Conservation (phyloP, 2,888 invertebrate species). For the Phortica magna region DNA sequence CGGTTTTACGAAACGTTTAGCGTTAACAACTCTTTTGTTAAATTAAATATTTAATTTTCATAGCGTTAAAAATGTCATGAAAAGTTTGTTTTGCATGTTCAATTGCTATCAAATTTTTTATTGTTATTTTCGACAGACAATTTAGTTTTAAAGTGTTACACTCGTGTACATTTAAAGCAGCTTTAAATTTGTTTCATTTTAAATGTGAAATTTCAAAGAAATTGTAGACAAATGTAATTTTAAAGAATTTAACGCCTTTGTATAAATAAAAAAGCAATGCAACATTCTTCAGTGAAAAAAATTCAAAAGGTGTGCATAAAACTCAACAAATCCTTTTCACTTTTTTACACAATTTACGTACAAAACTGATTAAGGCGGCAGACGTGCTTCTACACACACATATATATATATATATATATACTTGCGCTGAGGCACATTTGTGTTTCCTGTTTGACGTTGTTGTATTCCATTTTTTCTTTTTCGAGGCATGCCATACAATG, state of each 20-base stretch:
- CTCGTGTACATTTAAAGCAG: too few relatives aligned
- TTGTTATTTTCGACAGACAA: too few relatives aligned
- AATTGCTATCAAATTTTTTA: too few relatives aligned
- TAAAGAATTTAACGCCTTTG: too few relatives aligned
- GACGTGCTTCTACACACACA: neutral
- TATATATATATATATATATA: neutral
- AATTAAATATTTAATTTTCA: neutral
- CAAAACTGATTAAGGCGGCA: slow-evolving; percentile 9
- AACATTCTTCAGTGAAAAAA: neutral
- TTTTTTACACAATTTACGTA: slow-evolving; percentile 12
- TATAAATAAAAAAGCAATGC: too few relatives aligned
- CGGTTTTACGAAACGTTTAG: slow-evolving; percentile 11
- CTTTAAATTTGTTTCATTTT: too few relatives aligned
- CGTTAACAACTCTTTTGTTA: neutral
- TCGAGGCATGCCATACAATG: neutral
- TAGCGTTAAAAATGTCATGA: neutral
- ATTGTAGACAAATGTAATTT: too few relatives aligned
- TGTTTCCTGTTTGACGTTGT: neutral
- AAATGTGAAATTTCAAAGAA: too few relatives aligned
- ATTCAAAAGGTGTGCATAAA: slow-evolving; percentile 10
- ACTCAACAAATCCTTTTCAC: slow-evolving; percentile 17
- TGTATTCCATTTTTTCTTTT: neutral
- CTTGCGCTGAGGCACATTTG: neutral
- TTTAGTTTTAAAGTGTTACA: too few relatives aligned
- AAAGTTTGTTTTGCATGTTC: neutral